Conservation (phyloP, 2,888 invertebrate genomes). For the Torymus tubicola region DNA sequence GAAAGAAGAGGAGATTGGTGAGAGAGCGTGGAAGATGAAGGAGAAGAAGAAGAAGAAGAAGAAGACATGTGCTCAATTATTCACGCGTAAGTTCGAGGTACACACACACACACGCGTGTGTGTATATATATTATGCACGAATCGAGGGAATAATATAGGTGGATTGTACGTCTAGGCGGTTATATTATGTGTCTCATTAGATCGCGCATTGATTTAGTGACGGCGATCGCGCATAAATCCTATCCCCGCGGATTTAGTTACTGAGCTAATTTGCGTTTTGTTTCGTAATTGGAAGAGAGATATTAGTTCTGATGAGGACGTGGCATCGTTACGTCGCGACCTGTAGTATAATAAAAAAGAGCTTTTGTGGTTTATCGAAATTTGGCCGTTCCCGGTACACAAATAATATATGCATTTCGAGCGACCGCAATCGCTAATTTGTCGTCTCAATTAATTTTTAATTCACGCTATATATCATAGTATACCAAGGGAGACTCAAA, state of each 20-base stretch:
- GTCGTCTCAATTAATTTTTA: too few relatives aligned
- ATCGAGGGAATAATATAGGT: too few relatives aligned
- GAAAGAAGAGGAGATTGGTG: constrained; percentile 40
- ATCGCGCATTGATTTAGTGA: constrained; percentile 25
- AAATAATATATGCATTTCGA: too few relatives aligned
- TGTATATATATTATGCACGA: background rate
- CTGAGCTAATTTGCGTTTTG: constrained; percentile 27
- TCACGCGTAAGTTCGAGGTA: constrained; percentile 11
- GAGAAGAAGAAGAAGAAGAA: constrained; percentile 5
- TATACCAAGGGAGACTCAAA: background rate
- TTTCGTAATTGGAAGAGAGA: constrained; percentile 22
- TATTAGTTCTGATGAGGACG: constrained; percentile 11
- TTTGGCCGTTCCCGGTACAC: background rate
- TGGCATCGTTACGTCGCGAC: constrained; percentile 11
- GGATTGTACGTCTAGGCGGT: too few relatives aligned
- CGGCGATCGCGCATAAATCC: constrained; percentile 28
- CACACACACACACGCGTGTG: background rate
- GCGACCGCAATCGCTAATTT: background rate
- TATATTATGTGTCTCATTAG: constrained; percentile 37
- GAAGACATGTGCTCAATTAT: constrained; percentile 22
- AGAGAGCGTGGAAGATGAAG: constrained; percentile 12
- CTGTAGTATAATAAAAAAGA: constrained; percentile 17
- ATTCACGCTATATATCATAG: too few relatives aligned
- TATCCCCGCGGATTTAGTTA: background rate
- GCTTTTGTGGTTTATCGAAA: constrained; percentile 1